phyloP scores from a whole-genome alignment of 2,113 vertebrate species.

The Sphyrna mokarran region DNA sequence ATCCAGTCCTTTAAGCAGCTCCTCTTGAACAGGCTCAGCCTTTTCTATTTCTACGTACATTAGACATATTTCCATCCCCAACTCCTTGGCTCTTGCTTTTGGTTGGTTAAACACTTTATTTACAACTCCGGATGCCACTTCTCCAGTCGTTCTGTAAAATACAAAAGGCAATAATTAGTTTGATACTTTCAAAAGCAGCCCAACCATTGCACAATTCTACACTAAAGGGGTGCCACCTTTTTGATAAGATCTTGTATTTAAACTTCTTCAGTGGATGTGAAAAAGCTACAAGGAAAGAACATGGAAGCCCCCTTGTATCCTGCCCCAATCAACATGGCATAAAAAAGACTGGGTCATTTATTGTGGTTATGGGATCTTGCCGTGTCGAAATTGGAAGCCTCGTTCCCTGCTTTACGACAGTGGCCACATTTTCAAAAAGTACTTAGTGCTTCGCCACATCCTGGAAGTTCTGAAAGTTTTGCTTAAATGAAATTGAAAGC shows the following conservation, averaged over 20 bases:
- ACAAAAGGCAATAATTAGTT: constrained; percentile 2
- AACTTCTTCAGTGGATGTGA: not conserved
- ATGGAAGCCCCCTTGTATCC: not conserved
- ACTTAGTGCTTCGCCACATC: not conserved
- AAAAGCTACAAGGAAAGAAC: not conserved
- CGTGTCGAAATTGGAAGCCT: not conserved
- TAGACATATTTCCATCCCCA: constrained; percentile 85
- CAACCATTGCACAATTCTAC: not conserved
- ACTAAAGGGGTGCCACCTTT: not conserved
- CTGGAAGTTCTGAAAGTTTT: not conserved
- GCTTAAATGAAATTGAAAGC: not conserved
- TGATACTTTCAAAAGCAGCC: not conserved
- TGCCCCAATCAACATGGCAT: not conserved
- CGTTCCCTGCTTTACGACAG: not conserved
- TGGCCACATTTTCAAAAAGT: not conserved
- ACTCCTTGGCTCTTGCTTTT: constrained; percentile 90
- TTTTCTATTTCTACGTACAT: constrained; percentile 96
- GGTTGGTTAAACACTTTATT: constrained; percentile 98
- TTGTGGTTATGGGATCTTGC: not conserved
- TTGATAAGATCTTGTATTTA: not conserved
- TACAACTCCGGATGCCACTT: constrained; percentile 91
- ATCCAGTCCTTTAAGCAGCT: constrained; percentile 88
- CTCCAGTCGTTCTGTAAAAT: constrained; percentile 78
- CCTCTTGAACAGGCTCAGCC: constrained; percentile 85
- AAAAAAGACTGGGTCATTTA: no score